A percentile compares a stretch with the other conserved stretches of the same genome.
phyloP scores from a whole-genome alignment of 1,140 invertebrate species.

The Bombus fervidus region DNA sequence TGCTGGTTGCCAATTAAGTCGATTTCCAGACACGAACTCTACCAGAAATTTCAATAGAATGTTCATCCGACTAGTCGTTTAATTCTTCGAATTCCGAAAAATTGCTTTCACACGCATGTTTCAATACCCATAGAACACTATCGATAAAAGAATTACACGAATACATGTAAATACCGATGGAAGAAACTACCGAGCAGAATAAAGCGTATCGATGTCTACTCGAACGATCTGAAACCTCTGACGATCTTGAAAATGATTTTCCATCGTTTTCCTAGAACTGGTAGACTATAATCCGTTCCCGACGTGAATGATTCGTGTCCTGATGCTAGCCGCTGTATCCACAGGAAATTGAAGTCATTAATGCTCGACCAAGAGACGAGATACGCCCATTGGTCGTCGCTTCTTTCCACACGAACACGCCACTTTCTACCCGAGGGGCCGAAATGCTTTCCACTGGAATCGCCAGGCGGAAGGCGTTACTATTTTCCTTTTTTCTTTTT shows the following conservation, averaged over 20 bases:
- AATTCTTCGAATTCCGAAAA: too few species aligned
- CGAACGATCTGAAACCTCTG: too few species aligned
- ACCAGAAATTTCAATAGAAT: too few species aligned
- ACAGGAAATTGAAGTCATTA: conserved; percentile 69
- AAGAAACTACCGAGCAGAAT: neutral
- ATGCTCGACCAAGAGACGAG: conserved; percentile 57
- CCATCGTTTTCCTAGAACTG: conserved; percentile 41
- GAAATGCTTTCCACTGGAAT: conserved; percentile 44
- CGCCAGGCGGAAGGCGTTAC: conserved; percentile 22
- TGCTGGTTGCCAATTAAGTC: conserved; percentile 14
- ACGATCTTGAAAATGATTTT: conserved; percentile 13
- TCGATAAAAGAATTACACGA: neutral
- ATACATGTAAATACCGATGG: neutral
- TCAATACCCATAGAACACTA: neutral
- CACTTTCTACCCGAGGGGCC: conserved; percentile 50
- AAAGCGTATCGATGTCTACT: too few species aligned
- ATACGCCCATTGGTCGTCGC: conserved; percentile 58
- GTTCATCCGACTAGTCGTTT: neutral
- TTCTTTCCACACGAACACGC: conserved; percentile 36
- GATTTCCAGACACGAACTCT: neutral
- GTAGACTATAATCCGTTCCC: conserved; percentile 23
- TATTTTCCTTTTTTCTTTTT: neutral
- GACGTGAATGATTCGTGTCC: conserved; percentile 35
- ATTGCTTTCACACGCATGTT: too few species aligned
- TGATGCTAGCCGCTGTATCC: conserved; percentile 26